Percentiles rank a stretch among this genome's conserved stretches.
These are phyloP conservation scores for Nothocercus julius DNA, from an alignment of 2,113 vertebrate genomes.

Conservation along the genomic window DNA sequence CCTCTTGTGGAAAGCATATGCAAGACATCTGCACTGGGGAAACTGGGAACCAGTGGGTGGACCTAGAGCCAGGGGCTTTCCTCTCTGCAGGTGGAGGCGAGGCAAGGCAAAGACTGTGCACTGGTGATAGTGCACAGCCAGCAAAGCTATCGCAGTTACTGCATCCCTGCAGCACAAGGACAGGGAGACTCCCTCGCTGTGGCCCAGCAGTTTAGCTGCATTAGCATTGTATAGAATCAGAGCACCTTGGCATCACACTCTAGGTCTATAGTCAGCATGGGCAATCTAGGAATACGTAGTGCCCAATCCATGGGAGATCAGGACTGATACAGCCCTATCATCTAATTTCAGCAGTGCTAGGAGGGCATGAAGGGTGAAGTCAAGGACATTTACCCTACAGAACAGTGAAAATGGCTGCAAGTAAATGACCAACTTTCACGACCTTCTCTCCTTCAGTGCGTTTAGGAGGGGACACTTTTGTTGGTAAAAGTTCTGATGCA, in stretches of 20 bases:
- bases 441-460: not conserved
- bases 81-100: not conserved
- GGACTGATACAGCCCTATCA: not conserved
- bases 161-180: not conserved
- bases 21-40: not conserved
- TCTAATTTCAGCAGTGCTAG: not conserved
- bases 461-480: fast-evolving
- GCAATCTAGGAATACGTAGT: not conserved
- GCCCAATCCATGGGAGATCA: not conserved
- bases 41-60: fast-evolving
- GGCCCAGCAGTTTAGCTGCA: fast-evolving
- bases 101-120: not conserved
- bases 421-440: not conserved
- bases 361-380: not conserved
- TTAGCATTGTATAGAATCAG: not conserved
- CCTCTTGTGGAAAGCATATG: not conserved
- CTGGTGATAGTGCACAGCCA: fast-evolving
- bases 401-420: not conserved
- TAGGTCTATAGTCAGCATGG: not conserved
- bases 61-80: not conserved
- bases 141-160: not conserved
- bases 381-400: not conserved
- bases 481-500: not conserved
- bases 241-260: fast-evolving
- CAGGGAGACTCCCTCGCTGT: not conserved